Evolutionary conservation across 2,113 vertebrate species (phyloP), one percentile per base, ranked within the genome.

Genomic region (Cebidichthys violaceus): DNA sequence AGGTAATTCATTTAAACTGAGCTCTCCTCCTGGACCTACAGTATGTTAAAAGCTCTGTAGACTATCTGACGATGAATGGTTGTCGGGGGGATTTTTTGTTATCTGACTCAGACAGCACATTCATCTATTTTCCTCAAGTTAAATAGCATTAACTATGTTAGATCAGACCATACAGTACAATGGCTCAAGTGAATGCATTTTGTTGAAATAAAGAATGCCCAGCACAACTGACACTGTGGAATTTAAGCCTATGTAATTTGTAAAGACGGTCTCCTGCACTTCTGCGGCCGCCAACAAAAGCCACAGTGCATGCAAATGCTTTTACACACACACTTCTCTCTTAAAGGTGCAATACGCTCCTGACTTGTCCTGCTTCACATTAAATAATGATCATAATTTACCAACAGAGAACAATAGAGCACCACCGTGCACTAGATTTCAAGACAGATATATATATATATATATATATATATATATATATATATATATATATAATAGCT

Each of bases 41-140:
- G 54, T 62, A 18, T n/a, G 27, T 45, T 54, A 50, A 62, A 45
- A 84, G 55, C 70, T 62, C 70, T 66, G 11, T 54, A 47, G 52
- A 33, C 14, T 31, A 9, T 14, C 6, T 7, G 20, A 29, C 0
- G 57, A 64, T 55, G 24, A 59, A 70, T 74, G 27, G 70, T 45
- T 20, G 52, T n/a, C 1, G 11, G 15, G 61, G 61, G 62, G 33
- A 50, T 41, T 62, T 75, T 55, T 41, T 70, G 55, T 82, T 87
- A 33, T 50, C 17, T 33, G 45, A 22, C 45, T 33, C 17, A 31
- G 66, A 66, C 37, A 15, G 37, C 17, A 31, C 39, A 20, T 68
- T 68, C 43, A 20, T 50, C 47, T 20, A 50, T 50, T 68, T 24
- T 45, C 14, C 41, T 68, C 39, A 68, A 10, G 15, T 68, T 45